Conservation (phyloP, 2,888 invertebrate genomes). For the Cephus pulcher region DNA sequence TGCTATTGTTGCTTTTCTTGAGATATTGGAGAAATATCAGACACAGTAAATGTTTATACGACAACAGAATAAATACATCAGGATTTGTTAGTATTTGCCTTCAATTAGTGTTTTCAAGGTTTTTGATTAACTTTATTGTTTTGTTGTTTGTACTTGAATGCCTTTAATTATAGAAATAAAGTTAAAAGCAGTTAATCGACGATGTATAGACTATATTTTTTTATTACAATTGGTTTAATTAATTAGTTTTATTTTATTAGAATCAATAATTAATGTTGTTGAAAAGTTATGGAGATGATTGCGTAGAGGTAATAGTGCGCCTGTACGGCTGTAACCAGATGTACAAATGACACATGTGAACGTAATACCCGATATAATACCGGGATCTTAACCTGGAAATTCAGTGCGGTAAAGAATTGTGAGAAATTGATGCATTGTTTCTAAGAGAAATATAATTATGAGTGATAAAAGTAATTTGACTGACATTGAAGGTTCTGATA, state of each 20-base stretch:
- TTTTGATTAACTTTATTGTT: background rate
- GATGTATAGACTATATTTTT: no score
- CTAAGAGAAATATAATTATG: background rate
- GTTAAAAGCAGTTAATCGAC: no score
- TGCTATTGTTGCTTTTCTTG: background rate
- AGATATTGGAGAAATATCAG: background rate
- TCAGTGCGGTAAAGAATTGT: background rate
- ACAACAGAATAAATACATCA: background rate
- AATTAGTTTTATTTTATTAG: no score
- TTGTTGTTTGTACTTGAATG: background rate
- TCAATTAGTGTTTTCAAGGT: background rate
- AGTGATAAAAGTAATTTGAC: constrained; percentile 25
- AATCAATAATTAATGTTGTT: background rate
- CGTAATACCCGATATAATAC: background rate
- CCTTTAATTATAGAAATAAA: background rate
- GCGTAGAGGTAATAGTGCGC: background rate
- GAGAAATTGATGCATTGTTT: background rate
- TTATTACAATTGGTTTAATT: no score
- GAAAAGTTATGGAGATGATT: background rate
- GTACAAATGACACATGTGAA: background rate
- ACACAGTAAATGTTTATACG: background rate
- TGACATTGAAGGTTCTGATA: constrained; percentile 28
- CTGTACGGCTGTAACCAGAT: background rate
- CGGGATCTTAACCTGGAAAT: background rate
- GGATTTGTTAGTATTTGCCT: background rate